These are phyloP conservation scores for Argyresthia goedartella DNA, from an alignment of 2,888 invertebrate genomes.

Conservation along the genomic window DNA sequence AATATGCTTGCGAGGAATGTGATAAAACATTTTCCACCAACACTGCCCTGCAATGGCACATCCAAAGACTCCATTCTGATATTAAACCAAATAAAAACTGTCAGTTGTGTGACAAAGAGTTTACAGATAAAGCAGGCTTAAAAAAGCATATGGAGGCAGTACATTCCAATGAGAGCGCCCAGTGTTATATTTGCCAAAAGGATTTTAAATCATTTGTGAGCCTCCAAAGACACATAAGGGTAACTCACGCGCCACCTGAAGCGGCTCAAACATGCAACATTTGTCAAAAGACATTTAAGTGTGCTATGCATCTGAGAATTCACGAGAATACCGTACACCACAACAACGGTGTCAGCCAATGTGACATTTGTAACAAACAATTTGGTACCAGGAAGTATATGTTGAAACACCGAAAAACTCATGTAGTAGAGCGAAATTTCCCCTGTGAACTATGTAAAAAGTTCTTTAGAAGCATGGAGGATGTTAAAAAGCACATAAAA, in stretches of 20 bases:
- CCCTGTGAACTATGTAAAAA: constrained; percentile 24
- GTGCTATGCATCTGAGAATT: constrained; percentile 24
- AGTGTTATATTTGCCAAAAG: constrained; percentile 24
- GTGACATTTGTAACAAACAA: constrained; percentile 24
- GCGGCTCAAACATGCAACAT: constrained; percentile 21
- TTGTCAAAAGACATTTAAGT: constrained; percentile 29
- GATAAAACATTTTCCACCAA: constrained; percentile 18
- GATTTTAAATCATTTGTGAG: constrained; percentile 23
- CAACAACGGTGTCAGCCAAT: constrained; percentile 19
- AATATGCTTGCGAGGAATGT: constrained; percentile 16
- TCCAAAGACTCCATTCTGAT: constrained; percentile 15
- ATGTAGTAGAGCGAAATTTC: constrained; percentile 14
- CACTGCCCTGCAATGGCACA: constrained; percentile 23
- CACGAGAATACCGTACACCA: constrained; percentile 26
- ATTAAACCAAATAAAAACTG: constrained; percentile 9
- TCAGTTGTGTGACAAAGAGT: constrained; percentile 18
- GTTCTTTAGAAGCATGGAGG: constrained; percentile 20
- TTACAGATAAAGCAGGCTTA: constrained; percentile 18
- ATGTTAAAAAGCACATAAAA: constrained; percentile 24
- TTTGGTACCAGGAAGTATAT: constrained; percentile 26
- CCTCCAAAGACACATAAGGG: constrained; percentile 24
- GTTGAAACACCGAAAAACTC: constrained; percentile 25
- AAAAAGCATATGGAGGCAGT: constrained; percentile 24
- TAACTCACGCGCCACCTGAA: constrained; percentile 31
- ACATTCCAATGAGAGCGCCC: constrained; percentile 20